Evolutionary conservation across 2,113 vertebrate species (phyloP).

Genomic region (Tretioscincus oriximinensis): DNA sequence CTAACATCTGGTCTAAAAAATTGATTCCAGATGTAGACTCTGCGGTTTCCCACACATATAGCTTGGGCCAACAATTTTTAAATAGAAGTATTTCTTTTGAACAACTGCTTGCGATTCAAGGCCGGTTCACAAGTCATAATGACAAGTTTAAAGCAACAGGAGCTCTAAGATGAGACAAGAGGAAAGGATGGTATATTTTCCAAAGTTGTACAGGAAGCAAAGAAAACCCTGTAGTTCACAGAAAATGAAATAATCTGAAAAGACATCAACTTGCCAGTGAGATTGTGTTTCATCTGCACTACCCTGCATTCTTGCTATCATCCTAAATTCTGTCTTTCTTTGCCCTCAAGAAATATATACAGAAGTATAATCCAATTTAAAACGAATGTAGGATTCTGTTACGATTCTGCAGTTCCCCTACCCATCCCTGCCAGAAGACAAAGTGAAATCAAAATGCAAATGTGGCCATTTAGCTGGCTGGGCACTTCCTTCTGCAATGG

Average conservation of each 20-base stretch:
- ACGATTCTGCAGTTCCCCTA: no score
- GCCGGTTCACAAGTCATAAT: constrained; percentile 36
- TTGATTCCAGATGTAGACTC: constrained; percentile 63
- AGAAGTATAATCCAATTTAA: not conserved
- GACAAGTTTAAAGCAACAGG: constrained; percentile 56
- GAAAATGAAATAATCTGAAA: not conserved
- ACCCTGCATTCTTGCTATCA: no score
- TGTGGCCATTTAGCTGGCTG: no score
- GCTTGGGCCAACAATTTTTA: constrained; percentile 49
- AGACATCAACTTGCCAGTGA: not conserved
- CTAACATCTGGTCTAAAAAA: constrained; percentile 60
- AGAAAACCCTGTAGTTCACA: not conserved
- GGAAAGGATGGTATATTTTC: constrained; percentile 20
- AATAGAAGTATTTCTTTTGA: constrained; percentile 42
- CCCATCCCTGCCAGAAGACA: no score
- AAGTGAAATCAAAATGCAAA: no score
- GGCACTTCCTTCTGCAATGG: no score
- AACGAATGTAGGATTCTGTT: no score
- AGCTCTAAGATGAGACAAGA: constrained; percentile 44
- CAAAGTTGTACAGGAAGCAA: constrained; percentile 17
- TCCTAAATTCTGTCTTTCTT: not conserved
- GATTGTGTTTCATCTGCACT: not conserved
- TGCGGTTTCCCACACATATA: constrained; percentile 39
- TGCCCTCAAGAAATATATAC: not conserved
- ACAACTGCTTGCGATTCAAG: constrained; percentile 53